These are phyloP conservation scores for Microctonus hyperodae DNA, from an alignment of 2,888 invertebrate genomes.

Conservation along the genomic window DNA sequence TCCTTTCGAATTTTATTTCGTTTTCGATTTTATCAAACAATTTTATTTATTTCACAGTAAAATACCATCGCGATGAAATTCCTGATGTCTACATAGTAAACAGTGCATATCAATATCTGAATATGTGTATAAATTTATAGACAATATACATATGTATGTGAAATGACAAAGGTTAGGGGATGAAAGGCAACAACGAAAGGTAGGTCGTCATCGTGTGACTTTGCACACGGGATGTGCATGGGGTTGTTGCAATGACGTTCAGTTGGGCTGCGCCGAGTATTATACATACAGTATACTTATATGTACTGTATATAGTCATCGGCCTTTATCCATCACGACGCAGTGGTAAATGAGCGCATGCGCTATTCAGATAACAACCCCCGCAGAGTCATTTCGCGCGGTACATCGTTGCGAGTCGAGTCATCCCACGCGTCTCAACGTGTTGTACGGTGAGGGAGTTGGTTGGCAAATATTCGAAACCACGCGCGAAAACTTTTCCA, in stretches of 20 bases:
- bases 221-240: constrained; percentile 11
- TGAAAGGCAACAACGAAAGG: not conserved
- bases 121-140: not conserved
- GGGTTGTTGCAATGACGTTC: constrained; percentile 1
- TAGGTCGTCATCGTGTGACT: constrained; percentile 10
- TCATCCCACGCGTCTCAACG: constrained; percentile 12
- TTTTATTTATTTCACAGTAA: not conserved
- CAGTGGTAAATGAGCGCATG: constrained; percentile 39
- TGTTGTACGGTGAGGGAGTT: not conserved
- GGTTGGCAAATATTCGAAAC: constrained; percentile 10
- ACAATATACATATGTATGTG: not conserved
- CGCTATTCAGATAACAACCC: constrained; percentile 39
- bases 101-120: not conserved
- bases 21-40: too few relatives aligned
- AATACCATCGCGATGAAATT: not conserved
- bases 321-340: constrained; percentile 31
- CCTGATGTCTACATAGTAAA: not conserved
- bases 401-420: constrained; percentile 31
- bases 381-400: constrained; percentile 45
- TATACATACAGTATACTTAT: not conserved
- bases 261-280: not conserved
- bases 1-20: too few relatives aligned
- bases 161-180: not conserved
- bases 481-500: constrained; percentile 12
- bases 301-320: constrained; percentile 1